These are phyloP conservation scores for Octomys mimax DNA, from an alignment of 2,797 vertebrate species.

Conservation along the genomic window DNA sequence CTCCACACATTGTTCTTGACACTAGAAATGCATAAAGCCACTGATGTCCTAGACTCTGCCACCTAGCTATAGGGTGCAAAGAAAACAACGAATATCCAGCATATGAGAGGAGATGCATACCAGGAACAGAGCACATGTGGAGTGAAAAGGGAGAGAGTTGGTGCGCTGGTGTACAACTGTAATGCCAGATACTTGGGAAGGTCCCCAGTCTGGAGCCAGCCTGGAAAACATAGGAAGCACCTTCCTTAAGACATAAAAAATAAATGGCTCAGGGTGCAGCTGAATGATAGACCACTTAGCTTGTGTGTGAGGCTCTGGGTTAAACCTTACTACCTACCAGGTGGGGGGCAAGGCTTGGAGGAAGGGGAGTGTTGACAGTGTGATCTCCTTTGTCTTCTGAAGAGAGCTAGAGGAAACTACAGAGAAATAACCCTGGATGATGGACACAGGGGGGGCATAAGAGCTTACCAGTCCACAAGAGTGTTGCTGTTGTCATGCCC, in stretches of 20 bases:
- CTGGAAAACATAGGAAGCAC: not conserved
- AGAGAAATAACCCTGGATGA: not conserved
- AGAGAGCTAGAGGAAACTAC: not conserved
- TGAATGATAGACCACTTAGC: not conserved
- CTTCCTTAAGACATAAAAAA: not conserved
- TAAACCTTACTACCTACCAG: not conserved
- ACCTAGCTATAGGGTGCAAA: fast-evolving
- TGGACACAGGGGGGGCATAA: not conserved
- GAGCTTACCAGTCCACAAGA: not conserved
- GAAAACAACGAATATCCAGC: not conserved
- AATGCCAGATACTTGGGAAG: not conserved
- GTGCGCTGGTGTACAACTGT: not conserved
- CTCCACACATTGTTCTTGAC: not conserved
- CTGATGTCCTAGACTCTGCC: not conserved
- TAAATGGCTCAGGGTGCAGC: not conserved
- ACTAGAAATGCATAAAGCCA: not conserved
- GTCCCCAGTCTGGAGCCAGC: not conserved
- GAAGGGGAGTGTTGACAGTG: not conserved
- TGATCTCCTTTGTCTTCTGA: not conserved
- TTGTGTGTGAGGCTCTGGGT: not conserved
- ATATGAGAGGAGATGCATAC: not conserved
- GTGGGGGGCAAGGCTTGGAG: not conserved
- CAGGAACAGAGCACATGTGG: not conserved
- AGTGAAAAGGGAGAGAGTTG: not conserved
- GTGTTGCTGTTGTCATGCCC: not conserved